These are phyloP conservation scores for Drosophila willistoni DNA, from an alignment of 1,140 invertebrate species.

Conservation along the genomic window DNA sequence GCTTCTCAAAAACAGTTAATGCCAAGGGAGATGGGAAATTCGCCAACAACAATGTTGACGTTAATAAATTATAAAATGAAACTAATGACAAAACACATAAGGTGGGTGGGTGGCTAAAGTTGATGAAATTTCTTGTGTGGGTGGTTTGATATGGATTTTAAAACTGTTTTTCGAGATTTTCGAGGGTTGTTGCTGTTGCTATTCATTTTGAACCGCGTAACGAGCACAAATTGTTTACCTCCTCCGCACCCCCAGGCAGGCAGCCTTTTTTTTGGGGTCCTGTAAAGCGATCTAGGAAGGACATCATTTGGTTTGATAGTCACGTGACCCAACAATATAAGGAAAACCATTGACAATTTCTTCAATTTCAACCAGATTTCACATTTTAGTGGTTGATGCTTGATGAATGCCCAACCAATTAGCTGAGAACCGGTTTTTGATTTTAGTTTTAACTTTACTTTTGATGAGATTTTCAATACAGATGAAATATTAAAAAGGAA, in stretches of 20 bases:
- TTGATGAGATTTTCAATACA: background rate
- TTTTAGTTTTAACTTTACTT: background rate
- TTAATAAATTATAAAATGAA: constrained; percentile 83
- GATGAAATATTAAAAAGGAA: too few species aligned
- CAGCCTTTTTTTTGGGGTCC: constrained; percentile 10
- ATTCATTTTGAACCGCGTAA: constrained; percentile 69
- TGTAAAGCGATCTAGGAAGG: constrained; percentile 42
- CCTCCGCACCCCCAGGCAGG: background rate
- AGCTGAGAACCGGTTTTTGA: background rate
- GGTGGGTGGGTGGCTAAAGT: constrained; percentile 5
- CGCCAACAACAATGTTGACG: constrained; percentile 69
- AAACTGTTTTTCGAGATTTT: constrained; percentile 42
- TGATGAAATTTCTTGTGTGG: background rate
- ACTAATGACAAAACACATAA: constrained; percentile 82
- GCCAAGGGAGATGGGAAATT: constrained; percentile 15
- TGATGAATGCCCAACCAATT: constrained; percentile 3
- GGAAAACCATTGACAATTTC: constrained; percentile 22
- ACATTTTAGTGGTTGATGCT: background rate
- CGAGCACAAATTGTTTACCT: constrained; percentile 72
- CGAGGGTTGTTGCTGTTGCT: constrained; percentile 42
- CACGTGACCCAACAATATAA: constrained; percentile 42
- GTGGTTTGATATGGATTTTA: constrained; percentile 40
- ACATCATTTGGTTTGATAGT: constrained; percentile 25
- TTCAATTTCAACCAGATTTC: constrained; percentile 17
- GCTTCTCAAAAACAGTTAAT: constrained; percentile 78